Percentiles rank a stretch among this genome's conserved stretches.
phyloP scores from a whole-genome alignment of 2,113 vertebrate species.

The Callionymus lyra region DNA sequence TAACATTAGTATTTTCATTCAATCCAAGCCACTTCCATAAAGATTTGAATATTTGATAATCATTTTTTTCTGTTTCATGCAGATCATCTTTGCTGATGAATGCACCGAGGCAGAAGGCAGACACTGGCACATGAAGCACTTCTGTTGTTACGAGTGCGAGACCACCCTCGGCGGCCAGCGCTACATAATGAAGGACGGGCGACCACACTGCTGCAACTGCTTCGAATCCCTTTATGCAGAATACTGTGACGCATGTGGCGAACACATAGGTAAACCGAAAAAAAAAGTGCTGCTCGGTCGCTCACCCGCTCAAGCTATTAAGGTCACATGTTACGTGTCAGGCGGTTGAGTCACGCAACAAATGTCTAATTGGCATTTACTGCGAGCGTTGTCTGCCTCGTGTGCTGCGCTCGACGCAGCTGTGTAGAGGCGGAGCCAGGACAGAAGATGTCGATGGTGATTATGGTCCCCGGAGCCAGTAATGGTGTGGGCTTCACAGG shows the following conservation, averaged over 20 bases:
- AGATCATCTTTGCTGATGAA: slow-evolving; percentile 98
- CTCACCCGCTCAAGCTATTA: neutral
- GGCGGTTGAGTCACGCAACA: neutral
- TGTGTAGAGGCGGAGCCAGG: slow-evolving; percentile 40
- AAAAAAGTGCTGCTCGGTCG: slow-evolving; percentile 3
- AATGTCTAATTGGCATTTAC: slow-evolving; percentile 21
- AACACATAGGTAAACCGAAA: slow-evolving; percentile 91
- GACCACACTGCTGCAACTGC: slow-evolving; percentile 96
- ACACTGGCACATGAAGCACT: slow-evolving; percentile 98
- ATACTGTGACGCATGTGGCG: slow-evolving; percentile 92
- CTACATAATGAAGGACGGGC: slow-evolving; percentile 97
- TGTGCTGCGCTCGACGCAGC: slow-evolving; percentile 44
- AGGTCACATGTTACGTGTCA: slow-evolving; percentile 1
- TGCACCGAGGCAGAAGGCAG: slow-evolving; percentile 96
- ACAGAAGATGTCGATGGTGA: slow-evolving; percentile 44
- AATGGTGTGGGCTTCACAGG: slow-evolving; percentile 30
- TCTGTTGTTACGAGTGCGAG: slow-evolving; percentile 95
- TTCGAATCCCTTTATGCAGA: slow-evolving; percentile 93
- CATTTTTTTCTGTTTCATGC: slow-evolving; percentile 23
- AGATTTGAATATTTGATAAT: too few species aligned
- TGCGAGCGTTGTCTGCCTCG: slow-evolving; percentile 23
- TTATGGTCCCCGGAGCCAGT: slow-evolving; percentile 38
- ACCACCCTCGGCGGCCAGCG: slow-evolving; percentile 89
- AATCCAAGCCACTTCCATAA: too few species aligned
- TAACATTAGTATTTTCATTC: too few species aligned